These are phyloP conservation scores for Scrobipalpa atriplicella DNA, from an alignment of 2,888 invertebrate species.

Conservation along the genomic window DNA sequence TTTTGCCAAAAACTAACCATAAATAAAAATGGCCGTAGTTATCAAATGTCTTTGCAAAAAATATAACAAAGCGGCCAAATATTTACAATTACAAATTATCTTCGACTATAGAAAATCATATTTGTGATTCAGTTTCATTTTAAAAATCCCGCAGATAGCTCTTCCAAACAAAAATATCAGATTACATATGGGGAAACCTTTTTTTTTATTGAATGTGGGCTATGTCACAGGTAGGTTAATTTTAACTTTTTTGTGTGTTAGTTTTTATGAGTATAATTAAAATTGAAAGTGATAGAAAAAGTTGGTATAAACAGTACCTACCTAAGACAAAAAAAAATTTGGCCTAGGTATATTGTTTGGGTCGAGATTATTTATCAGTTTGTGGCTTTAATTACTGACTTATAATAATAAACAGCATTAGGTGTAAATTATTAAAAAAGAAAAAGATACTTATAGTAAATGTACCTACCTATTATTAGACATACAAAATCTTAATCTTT, in stretches of 20 bases:
- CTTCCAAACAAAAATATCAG: slow-evolving; percentile 68
- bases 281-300: slow-evolving; percentile 16
- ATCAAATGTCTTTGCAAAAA: slow-evolving; percentile 38
- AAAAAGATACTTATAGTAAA: no score
- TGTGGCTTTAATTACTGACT: no score
- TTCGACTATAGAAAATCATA: slow-evolving; percentile 56
- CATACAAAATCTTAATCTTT: no score
- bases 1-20: not conserved
- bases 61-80: slow-evolving; percentile 64
- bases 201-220: slow-evolving; percentile 23
- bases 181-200: slow-evolving; percentile 53
- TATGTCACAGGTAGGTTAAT: slow-evolving; percentile 35
- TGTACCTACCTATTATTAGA: no score
- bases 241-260: not conserved
- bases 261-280: not conserved
- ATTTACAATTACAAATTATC: slow-evolving; percentile 79
- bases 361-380: no score
- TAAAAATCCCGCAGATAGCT: slow-evolving; percentile 47
- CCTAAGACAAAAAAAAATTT: not conserved
- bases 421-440: no score
- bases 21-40: not conserved
- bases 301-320: not conserved
- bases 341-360: no score
- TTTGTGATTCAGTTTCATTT: slow-evolving; percentile 56
- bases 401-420: no score